A percentile compares a stretch with the other conserved stretches of the same genome.
phyloP scores from a whole-genome alignment of 2,797 vertebrate genomes.

The Melanotaenia pygmaea region DNA sequence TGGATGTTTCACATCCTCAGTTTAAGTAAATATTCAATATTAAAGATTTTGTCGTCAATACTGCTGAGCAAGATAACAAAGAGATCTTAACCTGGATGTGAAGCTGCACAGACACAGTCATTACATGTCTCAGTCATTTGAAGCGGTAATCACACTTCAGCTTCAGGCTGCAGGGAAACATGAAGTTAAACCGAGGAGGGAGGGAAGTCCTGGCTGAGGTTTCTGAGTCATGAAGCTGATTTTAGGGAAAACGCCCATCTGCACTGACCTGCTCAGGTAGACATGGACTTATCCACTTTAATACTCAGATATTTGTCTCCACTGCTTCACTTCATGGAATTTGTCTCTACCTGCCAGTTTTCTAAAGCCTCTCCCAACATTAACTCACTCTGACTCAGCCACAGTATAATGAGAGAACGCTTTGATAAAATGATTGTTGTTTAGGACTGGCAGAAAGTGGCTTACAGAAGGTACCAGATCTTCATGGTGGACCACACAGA shows the following conservation, averaged over 20 bases:
- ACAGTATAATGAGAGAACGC: not conserved
- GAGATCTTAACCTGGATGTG: conserved; percentile 8
- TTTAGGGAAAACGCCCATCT: conserved; percentile 44
- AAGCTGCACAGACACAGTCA: not conserved
- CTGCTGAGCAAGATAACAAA: conserved; percentile 3
- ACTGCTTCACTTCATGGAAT: conserved; percentile 1
- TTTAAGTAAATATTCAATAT: conserved; percentile 18
- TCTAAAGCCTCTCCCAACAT: conserved; percentile 5
- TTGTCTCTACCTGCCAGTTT: conserved; percentile 21
- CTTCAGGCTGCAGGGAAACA: conserved; percentile 5
- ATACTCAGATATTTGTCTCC: conserved; percentile 12
- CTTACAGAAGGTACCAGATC: not conserved
- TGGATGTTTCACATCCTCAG: not conserved
- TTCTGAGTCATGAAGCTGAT: conserved; percentile 45
- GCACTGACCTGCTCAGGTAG: conserved; percentile 2
- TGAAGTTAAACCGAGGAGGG: conserved; percentile 14
- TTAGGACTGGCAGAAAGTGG: not conserved
- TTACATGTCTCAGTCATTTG: conserved; percentile 12
- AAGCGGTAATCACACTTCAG: conserved; percentile 14
- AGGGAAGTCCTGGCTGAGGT: not conserved
- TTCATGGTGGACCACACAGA: not conserved
- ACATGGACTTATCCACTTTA: conserved; percentile 36
- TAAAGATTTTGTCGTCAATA: conserved; percentile 23
- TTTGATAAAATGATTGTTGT: rapidly evolving
- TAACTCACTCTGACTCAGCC: not conserved